These are phyloP conservation scores for Darevskia nairensis DNA, from an alignment of 2,797 vertebrate species.

Conservation along the genomic window DNA sequence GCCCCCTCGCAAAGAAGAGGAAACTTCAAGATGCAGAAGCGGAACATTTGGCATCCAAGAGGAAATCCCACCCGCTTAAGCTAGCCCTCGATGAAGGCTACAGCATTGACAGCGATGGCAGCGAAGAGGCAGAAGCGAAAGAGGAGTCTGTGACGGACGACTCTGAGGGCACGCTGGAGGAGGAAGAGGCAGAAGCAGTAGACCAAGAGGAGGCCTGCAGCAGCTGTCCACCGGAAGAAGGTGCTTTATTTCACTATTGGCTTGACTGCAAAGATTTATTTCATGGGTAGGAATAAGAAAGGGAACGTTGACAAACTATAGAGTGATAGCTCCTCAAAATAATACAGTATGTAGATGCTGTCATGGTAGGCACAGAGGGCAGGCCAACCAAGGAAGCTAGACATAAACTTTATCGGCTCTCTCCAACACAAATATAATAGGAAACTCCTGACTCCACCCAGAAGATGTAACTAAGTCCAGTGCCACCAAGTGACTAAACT, in stretches of 20 bases:
- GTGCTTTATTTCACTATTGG: conserved; percentile 69
- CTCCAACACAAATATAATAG: too few relatives aligned
- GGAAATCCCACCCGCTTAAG: conserved; percentile 92
- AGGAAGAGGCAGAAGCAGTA: conserved; percentile 70
- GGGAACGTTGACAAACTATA: conserved; percentile 52
- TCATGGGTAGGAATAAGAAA: conserved; percentile 56
- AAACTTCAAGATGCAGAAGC: conserved; percentile 88
- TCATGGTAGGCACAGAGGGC: too few relatives aligned
- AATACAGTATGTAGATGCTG: too few relatives aligned
- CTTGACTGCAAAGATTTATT: conserved; percentile 43
- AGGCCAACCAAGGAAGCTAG: too few relatives aligned
- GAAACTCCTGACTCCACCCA: too few relatives aligned
- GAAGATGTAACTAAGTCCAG: too few relatives aligned
- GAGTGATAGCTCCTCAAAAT: conserved; percentile 48
- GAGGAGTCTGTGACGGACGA: conserved; percentile 85
- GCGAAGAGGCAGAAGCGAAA: conserved; percentile 85
- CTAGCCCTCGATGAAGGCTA: conserved; percentile 92
- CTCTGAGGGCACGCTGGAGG: conserved; percentile 82
- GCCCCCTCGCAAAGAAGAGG: conserved; percentile 94
- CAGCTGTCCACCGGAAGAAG: conserved; percentile 75
- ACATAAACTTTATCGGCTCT: too few relatives aligned
- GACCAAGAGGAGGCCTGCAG: conserved; percentile 77
- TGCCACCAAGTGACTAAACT: too few relatives aligned
- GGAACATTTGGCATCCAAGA: conserved; percentile 87
- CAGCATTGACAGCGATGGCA: conserved; percentile 88